Percentiles rank a stretch among this genome's conserved stretches.
These are phyloP conservation scores for Pseudomyrmex pallidus DNA, from an alignment of 1,140 invertebrate species.

Conservation along the genomic window DNA sequence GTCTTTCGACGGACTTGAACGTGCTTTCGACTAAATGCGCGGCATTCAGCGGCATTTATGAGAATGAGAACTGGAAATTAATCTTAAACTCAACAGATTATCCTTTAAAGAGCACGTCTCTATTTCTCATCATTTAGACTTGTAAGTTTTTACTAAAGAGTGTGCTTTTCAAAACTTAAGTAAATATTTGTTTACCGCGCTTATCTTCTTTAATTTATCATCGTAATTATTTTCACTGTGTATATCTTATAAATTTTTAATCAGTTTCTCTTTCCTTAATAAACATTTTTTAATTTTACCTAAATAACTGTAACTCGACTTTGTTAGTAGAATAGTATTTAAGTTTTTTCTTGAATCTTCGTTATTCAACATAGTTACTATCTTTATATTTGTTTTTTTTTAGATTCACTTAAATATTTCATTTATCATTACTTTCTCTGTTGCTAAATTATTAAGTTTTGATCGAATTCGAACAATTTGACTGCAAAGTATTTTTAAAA, in stretches of 20 bases:
- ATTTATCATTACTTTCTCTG: background rate
- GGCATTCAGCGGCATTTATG: conserved; percentile 19
- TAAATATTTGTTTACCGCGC: background rate
- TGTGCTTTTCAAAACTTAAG: background rate
- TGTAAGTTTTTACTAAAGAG: background rate
- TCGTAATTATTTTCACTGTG: background rate
- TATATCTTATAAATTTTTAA: background rate
- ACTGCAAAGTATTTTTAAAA: background rate
- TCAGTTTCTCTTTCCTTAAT: no score
- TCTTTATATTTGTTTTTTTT: no score
- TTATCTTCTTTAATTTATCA: background rate
- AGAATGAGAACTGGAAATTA: conserved; percentile 35
- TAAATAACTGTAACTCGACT: no score
- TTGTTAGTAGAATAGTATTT: no score
- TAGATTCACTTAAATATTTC: no score
- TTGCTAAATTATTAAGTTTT: background rate
- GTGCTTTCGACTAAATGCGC: conserved; percentile 19
- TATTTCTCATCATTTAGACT: conserved; percentile 2
- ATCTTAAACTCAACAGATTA: conserved; percentile 16
- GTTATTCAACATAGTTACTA: no score
- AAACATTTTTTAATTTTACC: no score
- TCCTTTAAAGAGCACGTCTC: background rate
- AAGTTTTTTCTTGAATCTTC: no score
- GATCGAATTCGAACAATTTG: background rate
- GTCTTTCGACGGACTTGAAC: conserved; percentile 40